Conservation (phyloP, 2,888 invertebrate species). For the Tiliacea aurago region DNA sequence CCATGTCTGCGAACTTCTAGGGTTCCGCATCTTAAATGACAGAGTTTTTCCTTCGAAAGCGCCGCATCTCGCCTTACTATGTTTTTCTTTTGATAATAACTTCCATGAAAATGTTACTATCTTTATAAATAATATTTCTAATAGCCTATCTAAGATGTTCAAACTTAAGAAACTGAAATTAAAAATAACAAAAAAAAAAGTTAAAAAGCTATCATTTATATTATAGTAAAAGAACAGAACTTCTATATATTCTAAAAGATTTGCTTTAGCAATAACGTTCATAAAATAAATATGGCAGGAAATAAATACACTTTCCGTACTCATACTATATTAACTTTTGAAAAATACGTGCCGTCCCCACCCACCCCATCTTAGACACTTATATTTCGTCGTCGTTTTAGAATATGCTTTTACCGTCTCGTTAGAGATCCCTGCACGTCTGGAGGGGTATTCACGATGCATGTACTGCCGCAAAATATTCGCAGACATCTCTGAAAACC, state of each 20-base stretch:
- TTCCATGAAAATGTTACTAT: constrained; percentile 7
- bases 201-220: constrained; percentile 15
- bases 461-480: constrained; percentile 77
- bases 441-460: constrained; percentile 72
- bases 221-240: not conserved
- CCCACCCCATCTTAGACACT: constrained; percentile 57
- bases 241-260: constrained; percentile 8
- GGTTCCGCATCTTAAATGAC: constrained; percentile 55
- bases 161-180: constrained; percentile 11
- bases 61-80: constrained; percentile 6
- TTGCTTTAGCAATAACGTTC: not conserved
- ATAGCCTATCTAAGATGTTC: constrained; percentile 1
- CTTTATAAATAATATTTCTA: constrained; percentile 16
- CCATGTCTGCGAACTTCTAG: constrained; percentile 57
- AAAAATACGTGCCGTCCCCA: constrained; percentile 42
- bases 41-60: constrained; percentile 28
- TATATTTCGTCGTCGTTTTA: constrained; percentile 70
- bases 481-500: constrained; percentile 77
- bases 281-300: constrained; percentile 19
- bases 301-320: constrained; percentile 22
- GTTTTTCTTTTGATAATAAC: constrained; percentile 34
- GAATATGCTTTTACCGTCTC: constrained; percentile 76
- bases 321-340: constrained; percentile 35
- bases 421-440: constrained; percentile 77
- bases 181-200: constrained; percentile 4